Evolutionary conservation across 2,797 vertebrate species (phyloP).

Genomic region (Tokudaia tokunoshimensis): DNA sequence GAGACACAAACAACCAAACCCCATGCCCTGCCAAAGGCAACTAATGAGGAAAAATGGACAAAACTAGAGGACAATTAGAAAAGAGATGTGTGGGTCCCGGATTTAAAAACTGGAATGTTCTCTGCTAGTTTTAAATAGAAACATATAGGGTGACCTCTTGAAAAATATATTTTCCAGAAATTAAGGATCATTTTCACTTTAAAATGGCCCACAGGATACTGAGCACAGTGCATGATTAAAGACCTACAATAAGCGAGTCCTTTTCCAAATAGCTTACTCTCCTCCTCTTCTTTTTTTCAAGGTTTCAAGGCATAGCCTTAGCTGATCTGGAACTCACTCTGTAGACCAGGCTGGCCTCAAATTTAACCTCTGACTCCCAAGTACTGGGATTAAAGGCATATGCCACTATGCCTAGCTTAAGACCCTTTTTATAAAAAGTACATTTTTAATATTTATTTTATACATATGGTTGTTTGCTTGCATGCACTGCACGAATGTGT

Average conservation of each 20-base stretch:
- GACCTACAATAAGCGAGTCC: not conserved
- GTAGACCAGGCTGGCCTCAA: not conserved
- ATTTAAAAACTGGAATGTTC: not conserved
- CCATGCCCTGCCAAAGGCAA: not conserved
- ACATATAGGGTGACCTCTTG: not conserved
- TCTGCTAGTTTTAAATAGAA: slow-evolving; percentile 29
- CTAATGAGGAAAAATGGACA: not conserved
- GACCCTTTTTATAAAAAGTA: no score
- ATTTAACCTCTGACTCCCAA: no score
- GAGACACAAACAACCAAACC: not conserved
- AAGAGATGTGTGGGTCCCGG: not conserved
- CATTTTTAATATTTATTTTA: no score
- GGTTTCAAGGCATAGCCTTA: not conserved
- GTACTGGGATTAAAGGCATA: no score
- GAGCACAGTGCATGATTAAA: not conserved
- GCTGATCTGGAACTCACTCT: not conserved
- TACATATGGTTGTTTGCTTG: no score
- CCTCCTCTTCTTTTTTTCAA: not conserved
- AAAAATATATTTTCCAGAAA: slow-evolving; percentile 53
- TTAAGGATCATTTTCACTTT: not conserved
- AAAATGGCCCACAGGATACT: not conserved
- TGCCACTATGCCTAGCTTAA: no score
- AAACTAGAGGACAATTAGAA: slow-evolving; percentile 18
- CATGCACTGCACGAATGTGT: no score
- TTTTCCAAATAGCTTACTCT: not conserved